These are phyloP conservation scores for Garrulus glandarius DNA, from an alignment of 2,797 vertebrate genomes.

Conservation along the genomic window DNA sequence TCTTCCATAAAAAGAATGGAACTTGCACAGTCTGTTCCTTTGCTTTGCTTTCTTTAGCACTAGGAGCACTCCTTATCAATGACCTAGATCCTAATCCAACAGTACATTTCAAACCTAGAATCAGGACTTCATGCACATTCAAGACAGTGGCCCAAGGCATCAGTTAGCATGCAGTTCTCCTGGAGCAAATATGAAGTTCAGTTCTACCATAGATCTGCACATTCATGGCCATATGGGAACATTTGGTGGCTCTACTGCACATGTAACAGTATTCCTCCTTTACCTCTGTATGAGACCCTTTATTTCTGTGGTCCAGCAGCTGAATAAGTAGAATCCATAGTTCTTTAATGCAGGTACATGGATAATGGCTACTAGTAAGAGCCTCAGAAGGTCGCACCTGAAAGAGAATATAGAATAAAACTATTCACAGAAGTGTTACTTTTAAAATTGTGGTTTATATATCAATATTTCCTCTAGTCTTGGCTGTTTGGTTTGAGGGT, in stretches of 20 bases:
- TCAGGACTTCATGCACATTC: neutral
- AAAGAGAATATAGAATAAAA: neutral
- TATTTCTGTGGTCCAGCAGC: constrained; percentile 86
- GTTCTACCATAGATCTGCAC: neutral
- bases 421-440: neutral
- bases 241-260: neutral
- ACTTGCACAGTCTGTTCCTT: neutral
- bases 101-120: neutral
- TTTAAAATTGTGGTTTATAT: neutral
- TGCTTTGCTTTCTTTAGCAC: neutral
- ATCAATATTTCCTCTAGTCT: neutral
- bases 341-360: constrained; percentile 89
- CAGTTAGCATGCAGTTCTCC: neutral
- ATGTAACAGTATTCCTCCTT: neutral
- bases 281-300: constrained; percentile 86
- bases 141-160: fast-evolving
- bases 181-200: neutral
- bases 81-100: neutral
- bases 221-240: neutral
- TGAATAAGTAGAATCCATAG: constrained; percentile 91
- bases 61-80: neutral
- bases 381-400: constrained; percentile 90
- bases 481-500: neutral
- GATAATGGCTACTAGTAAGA: constrained; percentile 80
- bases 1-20: neutral